Evolutionary conservation across 2,113 vertebrate species (phyloP), one percentile per base, ranked within the genome.

Genomic region (Brachyhypopomus gauderio): DNA sequence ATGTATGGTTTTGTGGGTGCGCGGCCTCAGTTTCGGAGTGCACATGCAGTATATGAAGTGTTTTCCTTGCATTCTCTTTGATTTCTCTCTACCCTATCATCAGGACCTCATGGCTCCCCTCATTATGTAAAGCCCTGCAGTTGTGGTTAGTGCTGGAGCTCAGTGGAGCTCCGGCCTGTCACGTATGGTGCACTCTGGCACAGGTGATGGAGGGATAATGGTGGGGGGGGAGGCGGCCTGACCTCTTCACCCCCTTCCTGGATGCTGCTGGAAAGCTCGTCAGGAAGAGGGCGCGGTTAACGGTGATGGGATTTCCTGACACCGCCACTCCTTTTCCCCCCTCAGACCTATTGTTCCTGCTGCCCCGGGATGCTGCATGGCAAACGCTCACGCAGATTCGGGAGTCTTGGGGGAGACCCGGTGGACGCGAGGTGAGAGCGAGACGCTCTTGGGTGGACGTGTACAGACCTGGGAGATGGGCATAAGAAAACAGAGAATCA

Each of bases 291-390:
- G 90, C 1, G 88, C 78, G 88, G 89, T 85, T 79, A 87, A 87
- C 89, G 45, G 85, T 79, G 89, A 85, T 88, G 90, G 92, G 93
- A 93, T 90, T 92, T 94, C 93, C 93, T 93, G 89, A 85, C 27
- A 72, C 87, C 87, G 88, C 84, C 84, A 69, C 82, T 84, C 87
- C 88, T 85, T 83, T 88, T 85, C 91, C 90, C 89, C 89, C 89
- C 81, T 11, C 34, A 52, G 20, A 5, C 58, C 67, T 52, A 85
- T 85, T 85, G 89, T 85, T 90, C 88, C 87, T 85, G 85, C 82
- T 85, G 17, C 84, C 86, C 84, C 75, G 64, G 81, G 76, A 86
- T 71, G 79, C 81, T 60, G 56, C 72, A 52, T 16, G 58, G 67
- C 20, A 17, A 9, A 67, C 7, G 14, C 22, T 69, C 45, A 45